Evolutionary conservation across 2,797 vertebrate species (phyloP).

Genomic region (Enteromius anoplus): DNA sequence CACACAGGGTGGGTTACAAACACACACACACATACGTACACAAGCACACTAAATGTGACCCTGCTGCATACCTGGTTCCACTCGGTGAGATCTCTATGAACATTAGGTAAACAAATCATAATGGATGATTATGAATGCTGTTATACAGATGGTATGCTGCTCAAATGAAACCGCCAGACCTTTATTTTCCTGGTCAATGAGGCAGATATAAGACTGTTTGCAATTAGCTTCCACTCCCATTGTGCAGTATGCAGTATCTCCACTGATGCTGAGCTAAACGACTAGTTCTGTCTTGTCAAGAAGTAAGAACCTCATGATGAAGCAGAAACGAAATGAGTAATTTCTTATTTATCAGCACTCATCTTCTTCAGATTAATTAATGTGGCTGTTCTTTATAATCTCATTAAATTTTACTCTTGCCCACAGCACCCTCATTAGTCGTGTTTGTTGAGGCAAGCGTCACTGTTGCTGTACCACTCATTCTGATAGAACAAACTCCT

Average conservation of each 20-base stretch:
- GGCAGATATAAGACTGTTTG: slow-evolving; percentile 21
- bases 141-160: slow-evolving; percentile 13
- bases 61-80: slow-evolving; percentile 24
- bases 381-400: background rate
- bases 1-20: background rate
- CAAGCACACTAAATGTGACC: slow-evolving; percentile 16
- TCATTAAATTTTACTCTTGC: background rate
- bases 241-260: background rate
- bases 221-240: slow-evolving; percentile 15
- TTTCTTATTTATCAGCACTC: background rate
- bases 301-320: background rate
- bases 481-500: background rate
- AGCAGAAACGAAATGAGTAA: background rate
- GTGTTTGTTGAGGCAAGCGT: slow-evolving; percentile 5
- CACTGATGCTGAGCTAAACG: background rate
- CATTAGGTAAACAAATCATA: slow-evolving; percentile 37
- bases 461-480: background rate
- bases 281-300: slow-evolving; percentile 8
- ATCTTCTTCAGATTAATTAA: slow-evolving; percentile 19
- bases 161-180: slow-evolving; percentile 8
- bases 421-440: background rate
- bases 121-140: slow-evolving; percentile 24
- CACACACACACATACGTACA: slow-evolving; percentile 1
- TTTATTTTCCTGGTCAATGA: slow-evolving; percentile 31
- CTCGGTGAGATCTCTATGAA: slow-evolving; percentile 20